Conservation (phyloP, 2,888 invertebrate species). For the Myopa tessellatipennis region DNA sequence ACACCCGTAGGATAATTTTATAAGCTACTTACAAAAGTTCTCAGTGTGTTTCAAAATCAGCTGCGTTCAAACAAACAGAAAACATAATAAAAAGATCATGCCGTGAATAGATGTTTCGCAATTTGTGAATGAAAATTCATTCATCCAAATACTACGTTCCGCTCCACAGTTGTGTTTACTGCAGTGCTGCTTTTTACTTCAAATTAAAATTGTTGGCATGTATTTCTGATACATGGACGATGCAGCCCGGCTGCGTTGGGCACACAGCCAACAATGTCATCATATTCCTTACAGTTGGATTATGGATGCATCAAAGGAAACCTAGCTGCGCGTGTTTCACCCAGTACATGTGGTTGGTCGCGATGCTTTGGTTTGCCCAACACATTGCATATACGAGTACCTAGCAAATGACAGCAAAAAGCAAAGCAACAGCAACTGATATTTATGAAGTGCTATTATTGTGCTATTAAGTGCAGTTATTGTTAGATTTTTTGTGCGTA, state of each 20-base stretch:
- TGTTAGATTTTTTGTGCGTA: too few species aligned
- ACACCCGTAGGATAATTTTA: too few species aligned
- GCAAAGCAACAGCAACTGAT: too few species aligned
- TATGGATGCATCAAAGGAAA: constrained; percentile 16
- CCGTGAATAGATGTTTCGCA: constrained; percentile 10
- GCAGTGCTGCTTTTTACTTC: constrained; percentile 17
- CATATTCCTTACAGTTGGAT: constrained; percentile 26
- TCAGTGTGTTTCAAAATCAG: too few species aligned
- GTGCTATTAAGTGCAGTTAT: too few species aligned
- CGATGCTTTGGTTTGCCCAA: too few species aligned
- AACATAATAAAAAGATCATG: background rate
- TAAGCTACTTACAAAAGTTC: too few species aligned
- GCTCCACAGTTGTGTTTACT: background rate
- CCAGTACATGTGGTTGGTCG: background rate
- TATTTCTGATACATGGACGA: constrained; percentile 1
- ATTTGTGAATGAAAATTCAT: constrained; percentile 36
- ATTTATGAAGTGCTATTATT: too few species aligned
- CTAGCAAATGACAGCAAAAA: too few species aligned
- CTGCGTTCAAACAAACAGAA: too few species aligned
- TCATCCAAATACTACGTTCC: constrained; percentile 2
- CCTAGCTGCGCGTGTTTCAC: background rate
- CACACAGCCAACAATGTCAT: constrained; percentile 32
- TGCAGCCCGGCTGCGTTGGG: constrained; percentile 29
- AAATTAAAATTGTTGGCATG: constrained; percentile 37
- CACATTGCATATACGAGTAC: too few species aligned